Evolutionary conservation across 1,140 invertebrate genomes (phyloP).

Genomic region (Temnothorax longispinosus): DNA sequence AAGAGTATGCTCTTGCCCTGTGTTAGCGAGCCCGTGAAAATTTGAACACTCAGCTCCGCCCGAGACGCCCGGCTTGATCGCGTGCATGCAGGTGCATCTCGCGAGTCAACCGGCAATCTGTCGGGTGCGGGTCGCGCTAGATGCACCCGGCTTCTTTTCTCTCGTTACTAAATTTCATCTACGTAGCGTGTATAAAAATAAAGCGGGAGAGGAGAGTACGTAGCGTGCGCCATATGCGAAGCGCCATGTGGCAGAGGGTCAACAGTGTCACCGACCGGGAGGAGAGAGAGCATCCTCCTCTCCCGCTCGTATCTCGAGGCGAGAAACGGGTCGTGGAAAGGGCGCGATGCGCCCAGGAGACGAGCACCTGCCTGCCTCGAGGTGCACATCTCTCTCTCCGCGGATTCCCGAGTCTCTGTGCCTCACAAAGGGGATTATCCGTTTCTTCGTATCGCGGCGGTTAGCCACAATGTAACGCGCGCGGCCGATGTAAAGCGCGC

Average conservation of each 20-base stretch:
- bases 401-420: constrained; percentile 17
- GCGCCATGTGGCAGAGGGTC: constrained; percentile 73
- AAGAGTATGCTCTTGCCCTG: constrained; percentile 1
- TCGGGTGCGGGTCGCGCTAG: constrained; percentile 32
- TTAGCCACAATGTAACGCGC: constrained; percentile 66
- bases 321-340: constrained; percentile 34
- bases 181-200: constrained; percentile 62
- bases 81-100: constrained; percentile 66
- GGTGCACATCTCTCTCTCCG: constrained; percentile 55
- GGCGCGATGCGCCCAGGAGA: not conserved
- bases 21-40: constrained; percentile 43
- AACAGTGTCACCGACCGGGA: constrained; percentile 68
- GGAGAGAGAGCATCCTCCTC: constrained; percentile 24
- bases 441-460: constrained; percentile 50
- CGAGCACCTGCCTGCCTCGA: constrained; percentile 73
- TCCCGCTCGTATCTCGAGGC: constrained; percentile 18
- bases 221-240: constrained; percentile 71
- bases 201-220: constrained; percentile 15
- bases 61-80: constrained; percentile 19
- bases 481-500: constrained; percentile 55
- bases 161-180: constrained; percentile 68
- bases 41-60: constrained; percentile 30
- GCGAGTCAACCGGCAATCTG: constrained; percentile 69
- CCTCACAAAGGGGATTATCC: constrained; percentile 64
- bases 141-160: constrained; percentile 30